phyloP scores from a whole-genome alignment of 1,140 invertebrate genomes.

The Forficula auricularia region DNA sequence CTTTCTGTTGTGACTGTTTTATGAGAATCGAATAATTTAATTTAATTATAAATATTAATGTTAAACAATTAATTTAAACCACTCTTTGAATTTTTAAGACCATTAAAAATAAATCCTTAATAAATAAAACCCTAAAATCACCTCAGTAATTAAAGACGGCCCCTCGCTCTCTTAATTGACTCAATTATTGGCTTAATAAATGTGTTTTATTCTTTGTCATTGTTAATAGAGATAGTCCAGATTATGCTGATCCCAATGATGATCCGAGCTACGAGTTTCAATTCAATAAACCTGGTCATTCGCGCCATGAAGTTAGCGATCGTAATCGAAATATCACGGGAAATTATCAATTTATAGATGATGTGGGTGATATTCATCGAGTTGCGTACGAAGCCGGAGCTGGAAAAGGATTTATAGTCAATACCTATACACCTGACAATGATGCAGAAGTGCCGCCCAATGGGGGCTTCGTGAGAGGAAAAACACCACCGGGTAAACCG shows the following conservation, averaged over 20 bases:
- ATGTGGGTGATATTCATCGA: constrained; percentile 48
- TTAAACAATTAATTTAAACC: too few species aligned
- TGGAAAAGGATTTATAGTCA: constrained; percentile 50
- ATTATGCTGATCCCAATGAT: constrained; percentile 43
- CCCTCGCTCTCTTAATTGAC: too few species aligned
- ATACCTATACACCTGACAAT: constrained; percentile 45
- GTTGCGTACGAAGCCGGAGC: constrained; percentile 52
- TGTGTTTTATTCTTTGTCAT: too few species aligned
- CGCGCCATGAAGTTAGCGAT: constrained; percentile 42
- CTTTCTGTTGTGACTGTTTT: too few species aligned
- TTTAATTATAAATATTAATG: too few species aligned
- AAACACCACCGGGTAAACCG: constrained; percentile 29
- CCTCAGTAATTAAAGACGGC: too few species aligned
- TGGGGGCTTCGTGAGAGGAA: constrained; percentile 28
- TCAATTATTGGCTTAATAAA: too few species aligned
- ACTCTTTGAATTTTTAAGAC: too few species aligned
- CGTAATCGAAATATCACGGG: constrained; percentile 32
- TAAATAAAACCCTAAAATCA: too few species aligned
- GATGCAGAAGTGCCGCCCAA: constrained; percentile 26
- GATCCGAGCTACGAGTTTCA: constrained; percentile 50
- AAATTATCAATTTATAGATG: constrained; percentile 48
- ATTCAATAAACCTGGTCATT: constrained; percentile 42
- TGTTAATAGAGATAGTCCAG: constrained; percentile 20
- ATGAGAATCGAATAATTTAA: too few species aligned
- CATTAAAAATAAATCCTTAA: too few species aligned